A percentile compares a stretch with the other conserved stretches of the same genome.
Conservation (phyloP, 1,140 invertebrate genomes). For the Sesamia nonagrioides region DNA sequence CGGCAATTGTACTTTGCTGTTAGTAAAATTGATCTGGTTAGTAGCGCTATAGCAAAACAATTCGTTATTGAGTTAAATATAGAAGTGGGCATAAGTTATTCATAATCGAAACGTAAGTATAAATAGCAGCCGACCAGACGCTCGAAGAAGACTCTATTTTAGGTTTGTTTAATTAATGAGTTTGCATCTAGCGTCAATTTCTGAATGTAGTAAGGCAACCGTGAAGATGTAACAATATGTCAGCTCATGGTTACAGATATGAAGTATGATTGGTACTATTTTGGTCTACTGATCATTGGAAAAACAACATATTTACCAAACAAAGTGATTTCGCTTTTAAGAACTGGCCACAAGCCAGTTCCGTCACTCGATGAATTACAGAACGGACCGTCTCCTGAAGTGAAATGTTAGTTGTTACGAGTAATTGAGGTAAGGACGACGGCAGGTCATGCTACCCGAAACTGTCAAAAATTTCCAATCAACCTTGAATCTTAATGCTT, state of each 20-base stretch:
- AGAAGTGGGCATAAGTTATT: conserved; percentile 21
- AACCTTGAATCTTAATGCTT: too few relatives aligned
- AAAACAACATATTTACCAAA: neutral
- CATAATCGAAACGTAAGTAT: conserved; percentile 20
- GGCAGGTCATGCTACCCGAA: too few relatives aligned
- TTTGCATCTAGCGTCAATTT: neutral
- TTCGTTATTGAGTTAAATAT: conserved; percentile 27
- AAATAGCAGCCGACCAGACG: conserved; percentile 1
- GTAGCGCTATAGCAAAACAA: neutral
- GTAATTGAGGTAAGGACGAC: too few relatives aligned
- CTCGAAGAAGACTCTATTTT: neutral
- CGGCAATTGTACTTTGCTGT: too few relatives aligned
- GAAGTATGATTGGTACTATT: neutral
- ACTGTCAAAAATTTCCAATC: too few relatives aligned
- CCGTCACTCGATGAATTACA: neutral
- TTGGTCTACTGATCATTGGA: neutral
- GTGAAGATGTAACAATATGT: neutral
- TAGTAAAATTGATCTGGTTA: too few relatives aligned
- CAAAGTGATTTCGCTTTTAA: neutral
- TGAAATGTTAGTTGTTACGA: too few relatives aligned
- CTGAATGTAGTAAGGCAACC: neutral
- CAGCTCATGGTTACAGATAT: neutral
- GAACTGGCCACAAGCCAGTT: neutral
- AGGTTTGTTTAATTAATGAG: neutral
- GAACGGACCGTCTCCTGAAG: neutral